Evolutionary conservation across 2,888 invertebrate genomes (phyloP), one percentile per base, ranked within the genome.

Genomic region (Selenia dentaria): DNA sequence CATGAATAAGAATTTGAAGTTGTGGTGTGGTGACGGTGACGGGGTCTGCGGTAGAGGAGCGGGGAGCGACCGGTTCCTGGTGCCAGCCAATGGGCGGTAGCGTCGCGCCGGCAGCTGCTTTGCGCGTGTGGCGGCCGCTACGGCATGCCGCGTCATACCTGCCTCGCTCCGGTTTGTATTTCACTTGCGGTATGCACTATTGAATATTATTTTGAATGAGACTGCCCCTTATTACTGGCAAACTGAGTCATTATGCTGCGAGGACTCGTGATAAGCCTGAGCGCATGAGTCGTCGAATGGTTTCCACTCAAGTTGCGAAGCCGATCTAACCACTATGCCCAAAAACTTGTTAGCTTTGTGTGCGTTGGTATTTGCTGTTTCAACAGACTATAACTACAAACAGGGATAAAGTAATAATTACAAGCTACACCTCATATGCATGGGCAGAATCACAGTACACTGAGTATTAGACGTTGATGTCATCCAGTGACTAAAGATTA

Each of bases 1-100:
- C 79, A 86, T 88, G 89, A 89, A 88, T 88, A 89, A 87, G 88
- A 88, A 88, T 91, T 86, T 81, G 79, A 84, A 84, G 86, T 87
- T 84, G 84, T 79, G 77, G n/a, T 73, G 76, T 76, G 70, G 75
- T 70, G 70, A 67, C 48, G 68, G 57, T 33, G 70, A 28, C 48
- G 70, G 67, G 68, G 56, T 54, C 62, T 52, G 62, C 63, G 75
- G 72, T 61, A 51, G 58, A 59, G 73, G 74, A 62, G 68, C 64
- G 75, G 70, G 71, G 67, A 51, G 61, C 65, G 81, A 85, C 86
- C 86, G 87, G 87, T 86, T 85, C 74, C 78, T 60, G 69, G 68
- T 57, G 50, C 57, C 76, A 76, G 74, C 88, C 88, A 87, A 87
- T 88, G 60, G 70, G 71, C 71, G 71, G 63, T 70, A 67, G 81